Evolutionary conservation across 2,797 vertebrate species (phyloP).

Genomic region (Trachops cirrhosus): DNA sequence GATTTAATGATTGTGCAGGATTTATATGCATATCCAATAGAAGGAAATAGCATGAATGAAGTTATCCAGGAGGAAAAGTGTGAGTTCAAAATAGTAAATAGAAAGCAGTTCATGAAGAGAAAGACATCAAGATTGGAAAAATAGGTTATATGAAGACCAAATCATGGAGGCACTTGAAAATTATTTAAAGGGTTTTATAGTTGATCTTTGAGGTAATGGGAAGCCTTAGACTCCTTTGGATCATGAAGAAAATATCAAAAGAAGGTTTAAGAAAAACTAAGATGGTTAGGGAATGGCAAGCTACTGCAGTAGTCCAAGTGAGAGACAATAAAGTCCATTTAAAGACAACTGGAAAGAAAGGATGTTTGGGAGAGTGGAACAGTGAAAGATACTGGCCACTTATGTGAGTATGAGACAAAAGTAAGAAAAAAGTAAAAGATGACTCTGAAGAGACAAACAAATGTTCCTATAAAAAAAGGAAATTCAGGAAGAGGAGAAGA

Average conservation of each 20-base stretch:
- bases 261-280: background rate
- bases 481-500: background rate
- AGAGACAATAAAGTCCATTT: background rate
- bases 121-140: background rate
- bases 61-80: background rate
- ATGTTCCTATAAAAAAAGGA: background rate
- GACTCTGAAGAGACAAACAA: background rate
- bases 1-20: background rate
- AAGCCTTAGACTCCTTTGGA: background rate
- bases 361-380: background rate
- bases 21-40: background rate
- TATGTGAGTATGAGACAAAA: background rate
- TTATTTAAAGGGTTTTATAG: background rate
- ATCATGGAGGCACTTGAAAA: background rate
- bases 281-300: background rate
- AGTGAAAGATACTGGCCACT: background rate
- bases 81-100: background rate
- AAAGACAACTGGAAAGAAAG: background rate
- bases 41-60: background rate
- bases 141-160: background rate
- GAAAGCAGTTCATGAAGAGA: background rate
- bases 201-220: background rate
- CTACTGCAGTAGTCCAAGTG: background rate
- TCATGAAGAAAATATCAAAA: background rate
- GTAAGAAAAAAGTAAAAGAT: background rate